Evolutionary conservation across 2,888 invertebrate species (phyloP), one percentile per base, ranked within the genome.

Genomic region (Platycnemis pennipes): DNA sequence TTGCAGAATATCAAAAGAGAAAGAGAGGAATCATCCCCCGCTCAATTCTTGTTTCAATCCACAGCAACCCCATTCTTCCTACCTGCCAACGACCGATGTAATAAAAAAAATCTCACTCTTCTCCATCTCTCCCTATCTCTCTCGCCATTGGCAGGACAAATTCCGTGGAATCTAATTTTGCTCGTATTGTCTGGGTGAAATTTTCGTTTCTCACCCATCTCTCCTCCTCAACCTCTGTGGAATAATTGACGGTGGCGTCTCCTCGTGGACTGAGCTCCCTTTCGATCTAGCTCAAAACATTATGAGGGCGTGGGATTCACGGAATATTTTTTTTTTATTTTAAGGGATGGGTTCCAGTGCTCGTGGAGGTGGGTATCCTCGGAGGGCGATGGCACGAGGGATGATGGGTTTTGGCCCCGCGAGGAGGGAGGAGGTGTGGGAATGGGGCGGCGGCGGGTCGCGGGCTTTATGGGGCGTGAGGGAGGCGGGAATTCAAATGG

Each of bases 401-500:
- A 87, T 46, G 87, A 46, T 53, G 22, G 53, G 77, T n/a, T n/a
- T 77, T 77, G 22, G 7, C 77, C 88, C 45, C 26, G 11, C 31
- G 89, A 42, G 26, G 16, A 42, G 56, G 42, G 56, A 45, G n/a
- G 46, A 13, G 26, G 45, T 3, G 44, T 22, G 26, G 13, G 44
- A 19, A 46, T 44, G 26, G 26, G 42, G 22, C 42, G n/a, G 42
- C 37, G 31, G 88, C 49, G 88, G 49, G 88, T 16, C n/a, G 11
- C 22, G n/a, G 11, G 77, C 77, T 11, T 42, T n/a, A 19, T 42
- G 63, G 44, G 44, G 63, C 26, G 63, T 44, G 56, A 63, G 11
- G 19, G 63, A 26, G 44, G 63, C 26, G 63, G 63, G 56, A 63
- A 63, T 0, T 63, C 44, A 91, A 91, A 91, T 91, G 91, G 63